Percentiles rank a stretch among this genome's conserved stretches.
Evolutionary conservation across 2,797 vertebrate species (phyloP).

Genomic region (Anas bernieri): DNA sequence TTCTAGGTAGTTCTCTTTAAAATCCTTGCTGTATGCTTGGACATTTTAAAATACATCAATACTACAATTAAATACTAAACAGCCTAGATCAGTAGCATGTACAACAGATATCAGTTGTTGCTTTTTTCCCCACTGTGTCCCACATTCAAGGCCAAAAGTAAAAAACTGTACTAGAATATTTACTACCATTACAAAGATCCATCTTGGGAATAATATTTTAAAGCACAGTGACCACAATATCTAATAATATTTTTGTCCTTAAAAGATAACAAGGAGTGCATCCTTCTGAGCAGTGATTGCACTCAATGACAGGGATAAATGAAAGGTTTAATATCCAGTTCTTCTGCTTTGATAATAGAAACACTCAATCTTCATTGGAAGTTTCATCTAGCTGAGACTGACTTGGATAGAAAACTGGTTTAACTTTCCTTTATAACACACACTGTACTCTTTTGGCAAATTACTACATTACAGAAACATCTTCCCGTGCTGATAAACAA

Average conservation of each 20-base stretch:
- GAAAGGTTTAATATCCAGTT: conserved; percentile 68
- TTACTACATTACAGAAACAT: conserved; percentile 52
- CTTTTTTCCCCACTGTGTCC: not conserved
- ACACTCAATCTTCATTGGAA: conserved; percentile 65
- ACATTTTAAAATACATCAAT: conserved; percentile 59
- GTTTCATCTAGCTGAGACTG: conserved; percentile 52
- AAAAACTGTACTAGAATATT: conserved; percentile 1
- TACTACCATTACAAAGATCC: conserved; percentile 23
- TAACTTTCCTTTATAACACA: conserved; percentile 45
- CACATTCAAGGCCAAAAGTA: not conserved
- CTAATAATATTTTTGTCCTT: conserved; percentile 54
- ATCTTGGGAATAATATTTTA: not conserved
- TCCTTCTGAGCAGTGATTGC: conserved; percentile 56
- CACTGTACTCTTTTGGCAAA: conserved; percentile 51
- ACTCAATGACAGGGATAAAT: conserved; percentile 68
- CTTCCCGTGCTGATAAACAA: conserved; percentile 42
- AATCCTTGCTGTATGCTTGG: conserved; percentile 56
- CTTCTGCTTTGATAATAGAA: conserved; percentile 63
- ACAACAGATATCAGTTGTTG: not conserved
- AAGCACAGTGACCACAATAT: not conserved
- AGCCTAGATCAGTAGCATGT: not conserved
- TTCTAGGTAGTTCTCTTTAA: conserved; percentile 67
- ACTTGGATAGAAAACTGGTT: conserved; percentile 56
- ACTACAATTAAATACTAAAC: conserved; percentile 57
- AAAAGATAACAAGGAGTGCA: conserved; percentile 43